phyloP scores from a whole-genome alignment of 2,113 vertebrate genomes.

The Megalops atlanticus region DNA sequence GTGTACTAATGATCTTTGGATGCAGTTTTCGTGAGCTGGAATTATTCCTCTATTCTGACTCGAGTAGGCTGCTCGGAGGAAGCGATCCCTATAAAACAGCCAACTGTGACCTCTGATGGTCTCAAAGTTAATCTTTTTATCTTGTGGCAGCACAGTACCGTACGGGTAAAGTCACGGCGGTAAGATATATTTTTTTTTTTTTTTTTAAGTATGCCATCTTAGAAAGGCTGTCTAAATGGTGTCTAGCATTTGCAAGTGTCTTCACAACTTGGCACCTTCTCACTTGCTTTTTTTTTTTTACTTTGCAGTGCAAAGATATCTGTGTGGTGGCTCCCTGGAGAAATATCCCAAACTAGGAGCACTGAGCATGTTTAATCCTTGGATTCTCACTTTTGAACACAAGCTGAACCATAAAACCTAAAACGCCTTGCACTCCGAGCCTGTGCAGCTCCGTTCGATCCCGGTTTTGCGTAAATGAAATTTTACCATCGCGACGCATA shows the following conservation, averaged over 20 bases:
- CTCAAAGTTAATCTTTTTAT: not conserved
- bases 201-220: not conserved
- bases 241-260: slow-evolving; percentile 32
- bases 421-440: no score
- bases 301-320: slow-evolving; percentile 41
- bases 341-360: slow-evolving; percentile 34
- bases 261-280: slow-evolving; percentile 36
- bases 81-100: no score
- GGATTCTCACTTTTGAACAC: slow-evolving; percentile 39
- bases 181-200: no score
- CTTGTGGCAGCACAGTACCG: not conserved
- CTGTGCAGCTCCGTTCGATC: not conserved
- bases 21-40: not conserved
- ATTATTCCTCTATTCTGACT: no score
- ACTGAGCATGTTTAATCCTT: slow-evolving; percentile 45
- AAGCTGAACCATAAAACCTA: slow-evolving; percentile 12
- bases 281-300: slow-evolving; percentile 33
- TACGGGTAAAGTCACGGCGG: no score
- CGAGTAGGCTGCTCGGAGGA: no score
- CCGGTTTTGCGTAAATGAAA: not conserved
- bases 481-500: not conserved
- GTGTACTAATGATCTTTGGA: no score
- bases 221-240: slow-evolving; percentile 3
- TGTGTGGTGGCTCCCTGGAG: slow-evolving; percentile 39
- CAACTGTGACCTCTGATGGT: not conserved